A percentile compares a stretch with the other conserved stretches of the same genome.
Conservation (phyloP, 1,140 invertebrate species). For the Zaprionus nigranus region DNA sequence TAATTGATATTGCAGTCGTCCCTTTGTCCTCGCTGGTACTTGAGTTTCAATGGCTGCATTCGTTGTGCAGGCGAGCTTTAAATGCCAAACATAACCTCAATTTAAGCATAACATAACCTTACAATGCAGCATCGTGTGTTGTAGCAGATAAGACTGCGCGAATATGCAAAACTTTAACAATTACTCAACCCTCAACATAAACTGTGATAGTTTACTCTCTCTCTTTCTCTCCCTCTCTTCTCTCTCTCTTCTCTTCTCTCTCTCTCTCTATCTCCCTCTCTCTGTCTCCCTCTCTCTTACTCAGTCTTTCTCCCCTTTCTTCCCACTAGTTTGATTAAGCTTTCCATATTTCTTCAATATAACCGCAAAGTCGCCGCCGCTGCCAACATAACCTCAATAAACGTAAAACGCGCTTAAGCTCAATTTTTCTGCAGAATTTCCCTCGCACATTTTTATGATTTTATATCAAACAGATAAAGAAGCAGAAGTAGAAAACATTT, state of each 20-base stretch:
- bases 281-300: not conserved
- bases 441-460: not conserved
- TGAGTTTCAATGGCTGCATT: conserved; percentile 1
- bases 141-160: not conserved
- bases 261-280: not conserved
- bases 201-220: not conserved
- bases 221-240: not conserved
- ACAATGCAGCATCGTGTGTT: not conserved
- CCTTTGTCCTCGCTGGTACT: not conserved
- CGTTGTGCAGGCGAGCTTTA: not conserved
- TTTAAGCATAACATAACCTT: not conserved
- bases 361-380: not conserved
- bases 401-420: not conserved
- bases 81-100: conserved; percentile 13
- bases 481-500: conserved; percentile 1
- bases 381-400: not conserved
- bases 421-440: not conserved
- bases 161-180: not conserved
- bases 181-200: not conserved
- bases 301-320: not conserved
- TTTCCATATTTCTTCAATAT: not conserved
- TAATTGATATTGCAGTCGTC: conserved; percentile 1
- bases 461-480: not conserved
- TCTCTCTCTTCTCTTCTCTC: not conserved
- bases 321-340: not conserved